Conservation (phyloP, 1,140 invertebrate species). For the Diplogasteroides magnus region DNA sequence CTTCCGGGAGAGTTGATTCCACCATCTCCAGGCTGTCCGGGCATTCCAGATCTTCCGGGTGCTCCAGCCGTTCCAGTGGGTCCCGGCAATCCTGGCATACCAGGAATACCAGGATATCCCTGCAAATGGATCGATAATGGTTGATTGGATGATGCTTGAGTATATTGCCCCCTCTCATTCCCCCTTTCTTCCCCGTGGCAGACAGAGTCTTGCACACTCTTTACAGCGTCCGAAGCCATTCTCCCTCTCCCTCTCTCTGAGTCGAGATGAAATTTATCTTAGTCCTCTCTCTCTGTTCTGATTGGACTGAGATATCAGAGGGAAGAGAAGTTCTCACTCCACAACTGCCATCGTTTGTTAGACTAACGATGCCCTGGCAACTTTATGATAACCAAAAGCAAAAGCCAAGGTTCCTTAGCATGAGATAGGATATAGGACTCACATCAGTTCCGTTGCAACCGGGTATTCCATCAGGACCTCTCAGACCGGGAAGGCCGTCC, state of each 20-base stretch:
- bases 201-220: background rate
- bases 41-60: slow-evolving; percentile 30
- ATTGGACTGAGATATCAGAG: background rate
- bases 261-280: slow-evolving; percentile 1
- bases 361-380: background rate
- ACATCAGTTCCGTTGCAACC: slow-evolving; percentile 55
- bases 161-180: no score
- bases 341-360: background rate
- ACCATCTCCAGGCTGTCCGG: slow-evolving; percentile 44
- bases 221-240: background rate
- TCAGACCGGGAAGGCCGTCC: slow-evolving; percentile 50
- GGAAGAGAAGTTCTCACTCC: background rate
- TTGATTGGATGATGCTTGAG: no score
- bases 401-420: no score
- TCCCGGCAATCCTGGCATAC: slow-evolving; percentile 36
- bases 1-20: slow-evolving; percentile 46
- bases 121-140: slow-evolving; percentile 17
- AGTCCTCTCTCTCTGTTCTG: background rate
- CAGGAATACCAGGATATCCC: slow-evolving; percentile 45
- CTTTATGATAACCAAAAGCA: no score
- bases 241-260: background rate
- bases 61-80: slow-evolving; percentile 34
- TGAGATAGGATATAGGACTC: slow-evolving; percentile 19
- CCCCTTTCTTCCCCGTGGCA: background rate
- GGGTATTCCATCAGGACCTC: slow-evolving; percentile 50